phyloP scores from a whole-genome alignment of 2,888 invertebrate genomes.

The Calameuta filiformis region DNA sequence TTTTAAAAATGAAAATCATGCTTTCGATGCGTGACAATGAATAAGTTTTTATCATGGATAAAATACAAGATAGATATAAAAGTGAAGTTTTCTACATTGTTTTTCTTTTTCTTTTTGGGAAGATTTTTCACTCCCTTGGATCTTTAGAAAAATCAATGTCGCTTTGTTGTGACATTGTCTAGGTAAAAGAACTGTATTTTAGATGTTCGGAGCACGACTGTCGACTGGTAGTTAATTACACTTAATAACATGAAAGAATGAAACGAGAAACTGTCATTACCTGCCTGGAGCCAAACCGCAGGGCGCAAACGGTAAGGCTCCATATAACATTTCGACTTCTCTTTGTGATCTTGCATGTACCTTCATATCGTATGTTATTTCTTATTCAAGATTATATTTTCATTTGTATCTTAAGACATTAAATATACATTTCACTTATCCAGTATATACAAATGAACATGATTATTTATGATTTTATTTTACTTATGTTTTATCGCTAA shows the following conservation, averaged over 20 bases:
- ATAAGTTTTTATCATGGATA: background rate
- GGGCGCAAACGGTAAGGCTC: constrained; percentile 61
- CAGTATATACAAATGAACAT: background rate
- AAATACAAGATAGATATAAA: background rate
- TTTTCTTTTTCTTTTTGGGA: background rate
- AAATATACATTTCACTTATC: background rate
- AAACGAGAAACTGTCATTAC: constrained; percentile 64
- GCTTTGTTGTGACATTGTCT: background rate
- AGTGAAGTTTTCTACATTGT: background rate
- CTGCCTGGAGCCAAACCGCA: constrained; percentile 62
- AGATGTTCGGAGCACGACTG: constrained; percentile 49
- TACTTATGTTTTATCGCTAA: background rate
- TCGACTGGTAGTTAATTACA: constrained; percentile 49
- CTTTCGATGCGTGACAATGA: background rate
- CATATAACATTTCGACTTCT: constrained; percentile 14
- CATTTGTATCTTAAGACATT: no score
- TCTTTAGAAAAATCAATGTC: background rate
- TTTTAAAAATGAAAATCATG: background rate
- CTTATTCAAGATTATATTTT: background rate
- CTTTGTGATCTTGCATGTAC: constrained; percentile 18
- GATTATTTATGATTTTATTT: background rate
- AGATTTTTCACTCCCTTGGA: background rate
- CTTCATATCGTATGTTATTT: constrained; percentile 5
- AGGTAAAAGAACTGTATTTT: constrained; percentile 36
- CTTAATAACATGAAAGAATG: constrained; percentile 63